Base-by-base conservation (phyloP, 1,140 invertebrate genomes). In the Nomia melanderi region DNA sequence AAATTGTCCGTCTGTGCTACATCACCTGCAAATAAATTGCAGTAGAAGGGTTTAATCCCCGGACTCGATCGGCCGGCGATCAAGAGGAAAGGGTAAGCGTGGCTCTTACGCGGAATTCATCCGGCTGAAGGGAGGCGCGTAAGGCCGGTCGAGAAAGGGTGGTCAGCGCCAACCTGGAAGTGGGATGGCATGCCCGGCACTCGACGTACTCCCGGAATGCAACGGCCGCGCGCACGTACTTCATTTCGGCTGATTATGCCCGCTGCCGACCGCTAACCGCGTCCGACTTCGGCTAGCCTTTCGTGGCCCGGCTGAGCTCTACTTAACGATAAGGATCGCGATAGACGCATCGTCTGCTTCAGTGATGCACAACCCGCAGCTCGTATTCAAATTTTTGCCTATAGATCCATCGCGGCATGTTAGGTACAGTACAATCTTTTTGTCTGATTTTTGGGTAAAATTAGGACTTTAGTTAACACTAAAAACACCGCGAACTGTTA, bases 221-320 rank as follows among this genome's bases (percentile, higher is more conserved):
- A 56, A 67, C 76, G 47, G n/a, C 47, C 14, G 73, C 70, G 82
- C 83, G 77, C 84, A 78, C 82, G 81, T 87, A 88, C 85, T 87
- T 88, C 83, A 88, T 88, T 86, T 86, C 74, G 65, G 76, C 67
- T 83, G 84, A 88, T 85, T 86, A 86, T 87, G 76, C 76, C 65
- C 47, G 54, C 44, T 54, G n/a, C 41, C 17, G 69, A 57, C 59
- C 76, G 70, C 60, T 72, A 73, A 73, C 59, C 67, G 47, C 60
- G 29, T 73, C 54, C 47, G n/a, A 75, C n/a, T 54, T 47, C 27
- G n/a, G 29, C 73, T 47, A 5, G 1, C 65, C 73, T 75, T 75
- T 47, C 50, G 62, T 33, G 1, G 17, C 14, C n/a, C 11, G 9
- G 14, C 47, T 17, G 11, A 14, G 27, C 4, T 17, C 6, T 54